Evolutionary conservation across 2,888 invertebrate species (phyloP).

Genomic region (Cybosia mesomella): DNA sequence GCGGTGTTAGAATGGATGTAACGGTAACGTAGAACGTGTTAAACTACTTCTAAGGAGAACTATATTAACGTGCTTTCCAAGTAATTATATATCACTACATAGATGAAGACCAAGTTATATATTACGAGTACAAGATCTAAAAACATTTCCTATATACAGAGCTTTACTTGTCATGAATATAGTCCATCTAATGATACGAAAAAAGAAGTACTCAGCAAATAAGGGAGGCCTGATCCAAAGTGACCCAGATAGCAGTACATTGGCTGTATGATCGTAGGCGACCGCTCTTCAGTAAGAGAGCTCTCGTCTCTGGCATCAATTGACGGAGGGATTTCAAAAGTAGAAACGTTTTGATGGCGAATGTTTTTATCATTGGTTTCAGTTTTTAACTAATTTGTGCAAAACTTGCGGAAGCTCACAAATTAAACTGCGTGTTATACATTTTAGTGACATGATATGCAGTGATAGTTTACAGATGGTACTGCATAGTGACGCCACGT

Average conservation of each 20-base stretch:
- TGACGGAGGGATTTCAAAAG: conserved; percentile 8
- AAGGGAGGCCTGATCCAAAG: conserved; percentile 28
- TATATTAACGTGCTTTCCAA: too few species aligned
- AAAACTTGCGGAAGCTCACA: too few species aligned
- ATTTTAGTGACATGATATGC: background rate
- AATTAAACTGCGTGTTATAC: too few species aligned
- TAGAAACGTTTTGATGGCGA: background rate
- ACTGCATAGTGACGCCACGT: background rate
- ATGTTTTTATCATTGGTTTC: conserved; percentile 1
- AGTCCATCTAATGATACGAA: conserved; percentile 20
- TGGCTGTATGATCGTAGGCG: conserved; percentile 38
- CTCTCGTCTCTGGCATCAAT: conserved; percentile 11
- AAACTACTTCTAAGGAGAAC: too few species aligned
- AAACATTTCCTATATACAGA: background rate
- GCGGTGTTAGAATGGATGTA: background rate
- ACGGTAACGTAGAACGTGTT: too few species aligned
- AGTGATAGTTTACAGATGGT: too few species aligned
- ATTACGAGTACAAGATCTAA: background rate
- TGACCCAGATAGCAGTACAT: conserved; percentile 45
- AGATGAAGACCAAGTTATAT: background rate
- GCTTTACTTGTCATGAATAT: conserved; percentile 10
- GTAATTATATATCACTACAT: background rate
- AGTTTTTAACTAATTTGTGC: background rate
- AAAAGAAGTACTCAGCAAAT: conserved; percentile 41
- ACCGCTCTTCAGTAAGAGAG: conserved; percentile 28